These are phyloP conservation scores for Phocoena sinus DNA, from an alignment of 2,113 vertebrate genomes.

Conservation along the genomic window DNA sequence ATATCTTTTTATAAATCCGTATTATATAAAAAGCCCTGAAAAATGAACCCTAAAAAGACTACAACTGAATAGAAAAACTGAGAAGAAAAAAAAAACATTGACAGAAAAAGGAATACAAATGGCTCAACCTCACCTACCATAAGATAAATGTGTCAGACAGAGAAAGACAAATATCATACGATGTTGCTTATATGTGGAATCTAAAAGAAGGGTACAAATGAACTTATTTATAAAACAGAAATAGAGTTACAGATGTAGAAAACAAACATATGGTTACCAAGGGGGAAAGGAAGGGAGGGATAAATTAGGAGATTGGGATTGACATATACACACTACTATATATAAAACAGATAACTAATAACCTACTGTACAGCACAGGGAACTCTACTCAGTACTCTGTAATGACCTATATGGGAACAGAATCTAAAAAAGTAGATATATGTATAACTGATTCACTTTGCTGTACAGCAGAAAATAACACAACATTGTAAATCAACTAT, in stretches of 20 bases:
- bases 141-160: neutral
- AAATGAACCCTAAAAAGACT: neutral
- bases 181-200: neutral
- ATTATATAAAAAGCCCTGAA: neutral
- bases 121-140: neutral
- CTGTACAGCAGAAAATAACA: neutral
- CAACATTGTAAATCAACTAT: neutral
- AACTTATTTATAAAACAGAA: neutral
- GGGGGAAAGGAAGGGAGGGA: neutral
- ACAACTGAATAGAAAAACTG: neutral
- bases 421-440: neutral
- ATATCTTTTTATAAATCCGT: neutral
- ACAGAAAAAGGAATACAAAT: neutral
- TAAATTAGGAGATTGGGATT: neutral
- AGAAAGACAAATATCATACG: neutral
- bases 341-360: neutral
- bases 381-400: neutral
- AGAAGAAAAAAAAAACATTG: neutral
- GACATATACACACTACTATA: no score
- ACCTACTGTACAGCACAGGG: neutral
- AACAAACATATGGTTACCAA: neutral
- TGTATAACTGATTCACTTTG: neutral
- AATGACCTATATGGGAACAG: neutral
- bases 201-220: neutral
- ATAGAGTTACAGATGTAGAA: neutral